phyloP scores from a whole-genome alignment of 2,888 invertebrate species.

The Thereva nobilitata region DNA sequence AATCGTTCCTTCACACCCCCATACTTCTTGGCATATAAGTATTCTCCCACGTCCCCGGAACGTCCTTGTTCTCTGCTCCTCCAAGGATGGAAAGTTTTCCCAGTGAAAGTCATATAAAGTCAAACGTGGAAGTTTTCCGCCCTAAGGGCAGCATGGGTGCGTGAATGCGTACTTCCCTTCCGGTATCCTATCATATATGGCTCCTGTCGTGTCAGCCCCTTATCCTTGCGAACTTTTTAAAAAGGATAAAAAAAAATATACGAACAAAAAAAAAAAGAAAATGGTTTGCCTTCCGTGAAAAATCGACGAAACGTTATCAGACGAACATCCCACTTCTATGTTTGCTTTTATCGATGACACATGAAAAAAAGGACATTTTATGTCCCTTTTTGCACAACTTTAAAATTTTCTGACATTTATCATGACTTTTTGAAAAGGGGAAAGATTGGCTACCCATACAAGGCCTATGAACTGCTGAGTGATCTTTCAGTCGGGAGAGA shows the following conservation, averaged over 20 bases:
- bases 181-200: constrained; percentile 25
- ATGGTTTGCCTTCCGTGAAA: constrained; percentile 31
- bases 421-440: constrained; percentile 20
- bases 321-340: constrained; percentile 1
- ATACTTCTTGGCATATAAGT: background rate
- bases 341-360: constrained; percentile 29
- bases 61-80: no score
- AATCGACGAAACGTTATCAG: constrained; percentile 31
- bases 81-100: constrained; percentile 6
- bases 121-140: constrained; percentile 31
- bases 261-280: background rate
- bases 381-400: constrained; percentile 32
- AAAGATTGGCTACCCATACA: background rate
- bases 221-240: background rate
- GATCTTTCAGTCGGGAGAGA: constrained; percentile 17
- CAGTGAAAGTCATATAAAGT: constrained; percentile 22
- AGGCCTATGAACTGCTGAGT: constrained; percentile 13
- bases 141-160: constrained; percentile 26
- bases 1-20: constrained; percentile 8
- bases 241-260: no score
- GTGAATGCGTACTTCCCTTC: constrained; percentile 35
- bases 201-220: constrained; percentile 15
- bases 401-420: constrained; percentile 33
- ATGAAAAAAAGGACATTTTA: constrained; percentile 26
- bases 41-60: constrained; percentile 10